These are phyloP conservation scores for Barbus barbus DNA, from an alignment of 2,113 vertebrate species.

Conservation along the genomic window DNA sequence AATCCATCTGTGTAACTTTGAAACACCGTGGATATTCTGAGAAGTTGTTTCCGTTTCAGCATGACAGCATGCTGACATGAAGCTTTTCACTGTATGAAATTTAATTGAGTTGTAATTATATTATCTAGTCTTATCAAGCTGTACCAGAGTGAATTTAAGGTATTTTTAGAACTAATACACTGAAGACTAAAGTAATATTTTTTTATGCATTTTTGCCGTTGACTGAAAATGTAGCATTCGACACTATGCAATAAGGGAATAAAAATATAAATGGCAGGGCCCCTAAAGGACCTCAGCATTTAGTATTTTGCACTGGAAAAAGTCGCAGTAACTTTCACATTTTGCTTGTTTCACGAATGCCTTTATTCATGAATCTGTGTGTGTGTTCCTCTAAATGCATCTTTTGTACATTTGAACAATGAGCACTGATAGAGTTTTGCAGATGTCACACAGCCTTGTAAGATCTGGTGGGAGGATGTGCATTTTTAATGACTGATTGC, in stretches of 20 bases:
- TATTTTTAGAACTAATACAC: not conserved
- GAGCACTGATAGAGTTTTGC: conserved; percentile 19
- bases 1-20: not conserved
- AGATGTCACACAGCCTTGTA: not conserved
- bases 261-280: not conserved
- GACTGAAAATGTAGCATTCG: not conserved
- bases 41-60: not conserved
- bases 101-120: not conserved
- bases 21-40: not conserved
- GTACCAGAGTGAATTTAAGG: not conserved
- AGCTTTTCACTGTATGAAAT: not conserved
- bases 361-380: not conserved
- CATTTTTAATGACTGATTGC: not conserved
- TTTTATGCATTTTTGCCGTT: not conserved
- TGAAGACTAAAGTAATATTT: not conserved
- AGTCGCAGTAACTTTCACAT: not conserved
- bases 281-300: not conserved
- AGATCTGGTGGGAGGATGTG: not conserved
- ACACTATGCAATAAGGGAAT: conserved; percentile 16
- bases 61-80: not conserved
- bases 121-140: not conserved
- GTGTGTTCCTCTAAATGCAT: not conserved
- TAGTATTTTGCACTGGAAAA: not conserved
- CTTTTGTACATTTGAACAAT: not conserved
- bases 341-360: not conserved